Conservation (phyloP, 2,888 invertebrate genomes). For the Teleogryllus oceanicus region DNA sequence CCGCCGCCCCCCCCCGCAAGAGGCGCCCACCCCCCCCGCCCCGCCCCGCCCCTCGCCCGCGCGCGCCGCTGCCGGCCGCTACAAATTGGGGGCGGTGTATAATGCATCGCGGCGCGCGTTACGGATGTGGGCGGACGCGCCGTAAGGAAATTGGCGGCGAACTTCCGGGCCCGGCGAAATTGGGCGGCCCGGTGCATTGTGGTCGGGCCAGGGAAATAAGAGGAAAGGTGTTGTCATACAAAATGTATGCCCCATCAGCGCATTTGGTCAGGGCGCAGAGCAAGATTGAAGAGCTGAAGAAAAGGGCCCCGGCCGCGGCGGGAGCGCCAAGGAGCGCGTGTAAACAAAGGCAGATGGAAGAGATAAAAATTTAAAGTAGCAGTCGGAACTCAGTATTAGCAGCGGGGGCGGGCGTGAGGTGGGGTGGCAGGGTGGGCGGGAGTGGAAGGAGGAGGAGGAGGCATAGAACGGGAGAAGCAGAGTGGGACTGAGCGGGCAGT, state of each 20-base stretch:
- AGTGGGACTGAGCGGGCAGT: slow-evolving; percentile 19
- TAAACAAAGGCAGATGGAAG: slow-evolving; percentile 10
- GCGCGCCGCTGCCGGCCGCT: background rate
- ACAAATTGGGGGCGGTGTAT: slow-evolving; percentile 1
- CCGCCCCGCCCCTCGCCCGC: background rate
- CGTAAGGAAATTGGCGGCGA: slow-evolving; percentile 36
- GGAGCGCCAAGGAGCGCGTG: slow-evolving; percentile 18
- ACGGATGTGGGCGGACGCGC: slow-evolving; percentile 28
- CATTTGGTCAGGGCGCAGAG: slow-evolving; percentile 41
- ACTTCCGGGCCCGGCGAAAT: slow-evolving; percentile 12
- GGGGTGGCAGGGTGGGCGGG: slow-evolving; percentile 26
- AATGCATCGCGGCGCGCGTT: slow-evolving; percentile 32
- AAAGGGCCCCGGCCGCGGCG: background rate
- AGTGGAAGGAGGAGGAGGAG: background rate
- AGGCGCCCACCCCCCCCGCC: background rate
- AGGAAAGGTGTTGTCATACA: slow-evolving; percentile 45
- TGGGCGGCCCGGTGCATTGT: slow-evolving; percentile 23
- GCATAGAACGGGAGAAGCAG: background rate
- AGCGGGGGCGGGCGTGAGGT: slow-evolving; percentile 26
- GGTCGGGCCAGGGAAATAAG: slow-evolving; percentile 40
- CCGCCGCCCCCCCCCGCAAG: no score
- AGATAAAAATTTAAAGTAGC: slow-evolving; percentile 18
- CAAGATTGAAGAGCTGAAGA: slow-evolving; percentile 29
- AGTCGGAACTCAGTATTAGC: slow-evolving; percentile 21
- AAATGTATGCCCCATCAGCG: slow-evolving; percentile 48